phyloP scores from a whole-genome alignment of 2,113 vertebrate genomes.

The Dicentrarchus labrax region DNA sequence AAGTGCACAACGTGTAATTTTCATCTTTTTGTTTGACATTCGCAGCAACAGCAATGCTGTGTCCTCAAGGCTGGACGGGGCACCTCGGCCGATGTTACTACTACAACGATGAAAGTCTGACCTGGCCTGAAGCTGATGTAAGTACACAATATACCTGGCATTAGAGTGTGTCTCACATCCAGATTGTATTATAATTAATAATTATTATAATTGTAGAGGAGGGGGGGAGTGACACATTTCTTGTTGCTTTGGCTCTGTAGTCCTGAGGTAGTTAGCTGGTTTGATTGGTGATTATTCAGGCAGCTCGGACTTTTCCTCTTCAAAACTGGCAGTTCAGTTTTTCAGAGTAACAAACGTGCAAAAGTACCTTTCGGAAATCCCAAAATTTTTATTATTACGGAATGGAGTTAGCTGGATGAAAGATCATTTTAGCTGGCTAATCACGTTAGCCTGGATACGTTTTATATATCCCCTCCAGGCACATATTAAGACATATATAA shows the following conservation, averaged over 20 bases:
- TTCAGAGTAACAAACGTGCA: neutral
- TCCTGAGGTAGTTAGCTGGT: neutral
- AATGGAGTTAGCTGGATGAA: neutral
- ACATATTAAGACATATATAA: no score
- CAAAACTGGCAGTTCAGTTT: neutral
- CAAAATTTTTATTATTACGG: conserved; percentile 1
- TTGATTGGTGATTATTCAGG: neutral
- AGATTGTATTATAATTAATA: neutral
- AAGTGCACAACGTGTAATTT: no score
- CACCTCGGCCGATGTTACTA: conserved; percentile 24
- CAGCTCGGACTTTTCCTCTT: neutral
- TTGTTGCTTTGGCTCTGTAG: neutral
- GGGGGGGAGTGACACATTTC: neutral
- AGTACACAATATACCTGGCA: neutral
- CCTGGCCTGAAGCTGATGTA: conserved; percentile 32
- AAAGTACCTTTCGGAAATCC: neutral
- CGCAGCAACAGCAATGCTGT: neutral
- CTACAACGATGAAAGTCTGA: neutral
- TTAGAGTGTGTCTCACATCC: neutral
- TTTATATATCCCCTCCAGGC: no score
- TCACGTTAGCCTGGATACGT: neutral
- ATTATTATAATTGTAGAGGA: no score
- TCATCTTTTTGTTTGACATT: neutral
- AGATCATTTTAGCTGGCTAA: neutral
- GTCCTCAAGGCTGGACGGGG: conserved; percentile 21